These are phyloP conservation scores for Ciconia boyciana DNA, from an alignment of 2,113 vertebrate genomes.

Conservation along the genomic window DNA sequence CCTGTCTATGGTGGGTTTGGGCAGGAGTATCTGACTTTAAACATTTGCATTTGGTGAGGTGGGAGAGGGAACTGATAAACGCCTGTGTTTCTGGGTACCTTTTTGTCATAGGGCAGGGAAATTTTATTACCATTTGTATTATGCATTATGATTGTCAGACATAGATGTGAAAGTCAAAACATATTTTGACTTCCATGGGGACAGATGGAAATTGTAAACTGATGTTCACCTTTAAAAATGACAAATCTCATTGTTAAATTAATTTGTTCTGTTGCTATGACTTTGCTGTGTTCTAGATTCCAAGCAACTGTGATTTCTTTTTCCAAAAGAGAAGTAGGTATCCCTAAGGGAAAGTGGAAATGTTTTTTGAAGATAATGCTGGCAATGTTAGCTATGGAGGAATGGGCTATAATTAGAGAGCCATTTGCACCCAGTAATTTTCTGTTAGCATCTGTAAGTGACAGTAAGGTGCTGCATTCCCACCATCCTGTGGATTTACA, in stretches of 20 bases:
- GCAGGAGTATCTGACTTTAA: background rate
- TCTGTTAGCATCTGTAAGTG: background rate
- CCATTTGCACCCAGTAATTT: background rate
- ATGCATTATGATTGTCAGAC: conserved; percentile 22
- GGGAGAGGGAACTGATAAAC: background rate
- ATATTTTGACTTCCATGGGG: background rate
- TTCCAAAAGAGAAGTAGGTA: background rate
- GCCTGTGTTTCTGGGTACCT: background rate
- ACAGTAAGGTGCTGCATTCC: background rate
- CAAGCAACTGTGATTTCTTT: background rate
- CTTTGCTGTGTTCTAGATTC: conserved; percentile 8
- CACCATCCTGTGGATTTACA: background rate
- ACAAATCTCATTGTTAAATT: background rate
- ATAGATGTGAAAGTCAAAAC: conserved; percentile 8
- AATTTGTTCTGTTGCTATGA: background rate
- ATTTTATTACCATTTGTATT: background rate
- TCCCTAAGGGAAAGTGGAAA: background rate
- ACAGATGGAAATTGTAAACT: conserved; percentile 6
- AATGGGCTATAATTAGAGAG: background rate
- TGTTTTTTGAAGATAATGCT: background rate
- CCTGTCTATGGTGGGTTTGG: background rate
- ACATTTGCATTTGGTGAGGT: background rate
- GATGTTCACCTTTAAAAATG: conserved; percentile 28
- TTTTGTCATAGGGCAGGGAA: background rate
- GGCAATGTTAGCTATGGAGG: background rate